Conservation (phyloP, 2,797 vertebrate genomes). For the Coilia nasus region DNA sequence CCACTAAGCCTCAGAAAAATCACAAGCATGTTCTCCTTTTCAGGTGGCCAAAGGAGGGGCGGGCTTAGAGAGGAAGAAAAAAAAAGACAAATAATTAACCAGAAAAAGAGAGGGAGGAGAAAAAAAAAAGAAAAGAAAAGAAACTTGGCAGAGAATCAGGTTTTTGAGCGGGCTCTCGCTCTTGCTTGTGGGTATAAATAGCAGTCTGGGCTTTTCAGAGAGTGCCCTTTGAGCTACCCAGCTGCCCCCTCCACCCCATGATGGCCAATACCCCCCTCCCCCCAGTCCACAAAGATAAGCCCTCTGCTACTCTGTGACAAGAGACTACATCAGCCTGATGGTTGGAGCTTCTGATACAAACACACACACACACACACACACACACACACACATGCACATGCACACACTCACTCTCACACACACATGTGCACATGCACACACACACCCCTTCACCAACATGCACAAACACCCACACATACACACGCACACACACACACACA, state of each 20-base stretch:
- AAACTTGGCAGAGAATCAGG: constrained; percentile 62
- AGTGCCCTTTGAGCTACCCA: constrained; percentile 26
- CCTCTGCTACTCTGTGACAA: background rate
- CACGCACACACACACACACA: background rate
- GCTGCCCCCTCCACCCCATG: background rate
- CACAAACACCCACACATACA: too few relatives aligned
- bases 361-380: background rate
- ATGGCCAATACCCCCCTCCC: background rate
- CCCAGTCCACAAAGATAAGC: constrained; percentile 24
- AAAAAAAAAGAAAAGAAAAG: constrained; percentile 44
- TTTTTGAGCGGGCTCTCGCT: constrained; percentile 59
- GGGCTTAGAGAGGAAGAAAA: constrained; percentile 53
- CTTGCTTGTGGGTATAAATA: constrained; percentile 46
- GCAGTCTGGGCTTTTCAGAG: constrained; percentile 57
- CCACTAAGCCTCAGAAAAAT: constrained; percentile 62
- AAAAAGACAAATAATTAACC: constrained; percentile 40
- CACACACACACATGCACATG: background rate
- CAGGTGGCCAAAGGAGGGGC: constrained; percentile 46
- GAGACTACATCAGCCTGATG: background rate
- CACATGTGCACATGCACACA: background rate
- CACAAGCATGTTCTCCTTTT: constrained; percentile 55
- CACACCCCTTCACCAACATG: background rate
- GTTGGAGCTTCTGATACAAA: background rate
- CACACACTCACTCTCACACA: background rate
- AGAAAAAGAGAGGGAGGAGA: constrained; percentile 41